A percentile compares a stretch with the other conserved stretches of the same genome.
Conservation (phyloP, 2,113 vertebrate species). For the Phasianus colchicus region DNA sequence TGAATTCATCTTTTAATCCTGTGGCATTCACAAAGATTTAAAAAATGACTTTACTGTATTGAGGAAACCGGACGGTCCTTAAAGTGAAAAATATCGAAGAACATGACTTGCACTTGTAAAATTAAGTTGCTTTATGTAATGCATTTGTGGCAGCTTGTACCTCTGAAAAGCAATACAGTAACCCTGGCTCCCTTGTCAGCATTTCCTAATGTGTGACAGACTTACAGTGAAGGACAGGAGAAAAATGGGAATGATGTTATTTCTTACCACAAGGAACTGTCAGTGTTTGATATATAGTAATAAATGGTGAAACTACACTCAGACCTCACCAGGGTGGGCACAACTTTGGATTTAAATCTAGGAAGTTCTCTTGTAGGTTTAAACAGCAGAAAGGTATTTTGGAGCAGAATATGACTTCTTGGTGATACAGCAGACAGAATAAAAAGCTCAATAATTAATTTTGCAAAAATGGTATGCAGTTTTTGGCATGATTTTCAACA, state of each 20-base stretch:
- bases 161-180: background rate
- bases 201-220: background rate
- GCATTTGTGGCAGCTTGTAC: background rate
- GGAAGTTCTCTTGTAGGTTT: background rate
- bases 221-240: background rate
- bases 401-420: background rate
- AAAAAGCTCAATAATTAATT: background rate
- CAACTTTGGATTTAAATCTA: background rate
- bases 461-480: background rate
- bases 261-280: background rate
- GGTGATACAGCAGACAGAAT: background rate
- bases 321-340: background rate
- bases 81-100: conserved; percentile 41
- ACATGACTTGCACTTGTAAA: background rate
- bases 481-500: background rate
- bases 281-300: background rate
- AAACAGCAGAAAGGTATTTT: background rate
- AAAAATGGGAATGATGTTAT: background rate
- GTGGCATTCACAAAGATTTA: background rate
- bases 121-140: conserved; percentile 13
- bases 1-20: conserved; percentile 35
- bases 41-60: conserved; percentile 14
- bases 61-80: background rate
- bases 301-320: background rate
- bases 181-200: background rate